These are phyloP conservation scores for Stegophylla sp. DNA, from an alignment of 2,888 invertebrate genomes.

Conservation along the genomic window DNA sequence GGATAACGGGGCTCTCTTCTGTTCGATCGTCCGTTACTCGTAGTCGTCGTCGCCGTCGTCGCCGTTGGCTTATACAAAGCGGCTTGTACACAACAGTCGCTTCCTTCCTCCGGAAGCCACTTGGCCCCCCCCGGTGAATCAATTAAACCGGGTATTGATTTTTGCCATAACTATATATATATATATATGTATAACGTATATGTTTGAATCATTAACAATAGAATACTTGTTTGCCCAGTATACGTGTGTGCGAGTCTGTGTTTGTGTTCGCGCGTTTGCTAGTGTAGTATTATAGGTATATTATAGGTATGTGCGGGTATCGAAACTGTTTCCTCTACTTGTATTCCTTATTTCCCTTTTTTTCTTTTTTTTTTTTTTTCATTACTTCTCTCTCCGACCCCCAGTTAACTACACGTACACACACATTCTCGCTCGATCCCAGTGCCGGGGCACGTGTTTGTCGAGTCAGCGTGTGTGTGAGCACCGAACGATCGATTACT, in stretches of 20 bases:
- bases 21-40: no score
- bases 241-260: background rate
- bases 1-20: no score
- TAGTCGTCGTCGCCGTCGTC: background rate
- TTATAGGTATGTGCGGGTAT: constrained; percentile 6
- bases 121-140: constrained; percentile 9
- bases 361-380: constrained; percentile 5
- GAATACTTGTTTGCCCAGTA: no score
- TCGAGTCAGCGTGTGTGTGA: background rate
- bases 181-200: no score
- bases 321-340: constrained; percentile 20
- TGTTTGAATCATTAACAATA: constrained; percentile 35
- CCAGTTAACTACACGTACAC: background rate
- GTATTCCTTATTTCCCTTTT: constrained; percentile 5
- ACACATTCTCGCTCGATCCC: background rate
- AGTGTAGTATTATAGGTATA: no score
- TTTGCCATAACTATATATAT: constrained; percentile 38
- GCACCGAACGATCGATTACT: constrained; percentile 34
- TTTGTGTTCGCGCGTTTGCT: background rate
- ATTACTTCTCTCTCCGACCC: background rate
- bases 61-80: background rate
- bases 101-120: constrained; percentile 19
- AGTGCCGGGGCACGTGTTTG: no score
- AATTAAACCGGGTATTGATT: constrained; percentile 50
- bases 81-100: background rate